Evolutionary conservation across 1,140 invertebrate genomes (phyloP), one percentile per base, ranked within the genome.

Genomic region (Penaeus japonicus): DNA sequence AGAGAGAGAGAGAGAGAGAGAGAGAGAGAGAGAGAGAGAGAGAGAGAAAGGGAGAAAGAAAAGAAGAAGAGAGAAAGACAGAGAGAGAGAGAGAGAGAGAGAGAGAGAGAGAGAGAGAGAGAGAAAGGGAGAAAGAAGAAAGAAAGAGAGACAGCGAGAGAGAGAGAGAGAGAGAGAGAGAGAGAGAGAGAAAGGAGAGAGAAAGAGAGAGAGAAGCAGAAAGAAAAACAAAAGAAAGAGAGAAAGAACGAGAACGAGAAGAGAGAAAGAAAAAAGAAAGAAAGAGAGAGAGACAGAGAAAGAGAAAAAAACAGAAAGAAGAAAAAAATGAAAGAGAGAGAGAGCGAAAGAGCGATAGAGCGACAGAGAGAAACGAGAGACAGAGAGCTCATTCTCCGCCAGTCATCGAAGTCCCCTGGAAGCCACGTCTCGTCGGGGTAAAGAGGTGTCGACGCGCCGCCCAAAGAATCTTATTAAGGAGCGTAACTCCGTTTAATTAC

Each of bases 401-500:
- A 39, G 35, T 39, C 35, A 39, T 39, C 35, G 35, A 7, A 39
- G 35, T 39, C 35, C 35, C 3, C 35, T 2, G 35, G 35, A 39
- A 7, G 2, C 35, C 35, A 39, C 3, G 7, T 2, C 35, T 2
- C 7, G 35, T 2, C 35, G 57, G 73, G 30, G 47, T 87, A 81
- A 65, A 39, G 35, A 81, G 77, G 57, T 32, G 22, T 20, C 80
- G 85, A 87, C 85, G 80, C 65, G n/a, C 59, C 4, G 39, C 35
- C 59, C 79, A 81, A 87, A 78, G 77, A 81, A 81, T 80, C 57
- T 47, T 32, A 87, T 87, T 87, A 87, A 81, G 77, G 70, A 24
- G 85, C 85, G 85, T 81, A 87, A 80, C 85, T 59, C 57, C 77
- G 80, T 79, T 81, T 87, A 87, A 87, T 81, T 87, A 80, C 53